Evolutionary conservation across 2,888 invertebrate genomes (phyloP).

Genomic region (Dorcus parallelipipedus): DNA sequence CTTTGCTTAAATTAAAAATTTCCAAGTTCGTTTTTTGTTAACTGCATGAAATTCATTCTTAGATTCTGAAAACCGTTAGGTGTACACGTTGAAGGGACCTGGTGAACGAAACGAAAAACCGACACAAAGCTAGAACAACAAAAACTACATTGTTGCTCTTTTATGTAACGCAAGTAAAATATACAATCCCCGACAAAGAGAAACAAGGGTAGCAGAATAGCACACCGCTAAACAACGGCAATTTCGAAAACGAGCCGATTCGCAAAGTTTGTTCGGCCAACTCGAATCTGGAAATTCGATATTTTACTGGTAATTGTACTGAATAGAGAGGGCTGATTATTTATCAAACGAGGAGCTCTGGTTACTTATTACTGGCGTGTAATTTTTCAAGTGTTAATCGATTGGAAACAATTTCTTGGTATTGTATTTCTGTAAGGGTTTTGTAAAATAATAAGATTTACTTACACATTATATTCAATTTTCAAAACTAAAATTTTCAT

Average conservation of each 20-base stretch:
- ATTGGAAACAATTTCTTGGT: too few species aligned
- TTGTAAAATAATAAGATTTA: too few species aligned
- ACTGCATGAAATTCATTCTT: too few species aligned
- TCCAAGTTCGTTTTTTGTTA: too few species aligned
- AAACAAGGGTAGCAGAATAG: conserved; percentile 5
- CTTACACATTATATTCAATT: too few species aligned
- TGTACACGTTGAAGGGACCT: too few species aligned
- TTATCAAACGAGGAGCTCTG: conserved; percentile 18
- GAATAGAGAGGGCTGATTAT: conserved; percentile 24
- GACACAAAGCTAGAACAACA: neutral
- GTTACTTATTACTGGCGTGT: conserved; percentile 14
- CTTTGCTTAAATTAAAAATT: too few species aligned
- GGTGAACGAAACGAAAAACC: too few species aligned
- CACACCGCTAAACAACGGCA: neutral
- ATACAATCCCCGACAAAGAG: conserved; percentile 9
- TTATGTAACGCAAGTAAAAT: conserved; percentile 11
- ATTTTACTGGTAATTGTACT: conserved; percentile 19
- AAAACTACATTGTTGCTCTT: conserved; percentile 17
- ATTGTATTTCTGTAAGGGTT: too few species aligned
- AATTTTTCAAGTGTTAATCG: too few species aligned
- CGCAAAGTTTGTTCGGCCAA: neutral
- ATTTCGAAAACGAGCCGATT: neutral
- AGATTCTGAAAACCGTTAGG: too few species aligned
- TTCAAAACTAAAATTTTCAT: too few species aligned
- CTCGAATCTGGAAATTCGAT: conserved; percentile 12